phyloP scores from a whole-genome alignment of 2,113 vertebrate species.

The Trematocara nigrifrons region DNA sequence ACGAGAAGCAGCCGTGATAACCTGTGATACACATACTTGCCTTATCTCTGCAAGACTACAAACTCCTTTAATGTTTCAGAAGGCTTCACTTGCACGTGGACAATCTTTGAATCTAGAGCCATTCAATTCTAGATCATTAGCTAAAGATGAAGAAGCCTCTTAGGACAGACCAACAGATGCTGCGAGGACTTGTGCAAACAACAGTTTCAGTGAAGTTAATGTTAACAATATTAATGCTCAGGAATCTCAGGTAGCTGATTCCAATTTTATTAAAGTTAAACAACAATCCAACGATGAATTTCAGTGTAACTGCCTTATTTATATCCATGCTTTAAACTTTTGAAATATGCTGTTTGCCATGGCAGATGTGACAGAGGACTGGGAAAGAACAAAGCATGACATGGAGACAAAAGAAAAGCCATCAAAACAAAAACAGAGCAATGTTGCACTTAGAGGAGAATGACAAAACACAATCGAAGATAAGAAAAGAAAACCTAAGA shows the following conservation, averaged over 20 bases:
- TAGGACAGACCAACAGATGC: background rate
- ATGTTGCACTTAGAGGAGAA: background rate
- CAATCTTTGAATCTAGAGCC: background rate
- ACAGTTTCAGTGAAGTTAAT: background rate
- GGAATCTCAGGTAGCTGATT: background rate
- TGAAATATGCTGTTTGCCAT: background rate
- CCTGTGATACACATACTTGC: background rate
- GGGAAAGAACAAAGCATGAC: background rate
- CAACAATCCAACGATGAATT: fast-evolving
- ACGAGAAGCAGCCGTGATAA: background rate
- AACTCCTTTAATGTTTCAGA: background rate
- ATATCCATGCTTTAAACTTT: background rate
- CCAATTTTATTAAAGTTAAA: background rate
- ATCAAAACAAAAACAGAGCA: background rate
- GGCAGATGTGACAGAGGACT: background rate
- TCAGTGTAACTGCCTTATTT: background rate
- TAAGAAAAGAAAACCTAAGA: background rate
- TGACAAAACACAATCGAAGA: background rate
- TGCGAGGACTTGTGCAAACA: background rate
- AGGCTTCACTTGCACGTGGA: background rate
- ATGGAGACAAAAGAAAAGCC: background rate
- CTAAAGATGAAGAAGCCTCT: background rate
- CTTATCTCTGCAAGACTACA: background rate
- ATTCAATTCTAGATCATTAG: background rate
- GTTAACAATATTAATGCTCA: background rate